Base-by-base conservation (phyloP, 1,140 invertebrate genomes). In the Aethina tumida region DNA sequence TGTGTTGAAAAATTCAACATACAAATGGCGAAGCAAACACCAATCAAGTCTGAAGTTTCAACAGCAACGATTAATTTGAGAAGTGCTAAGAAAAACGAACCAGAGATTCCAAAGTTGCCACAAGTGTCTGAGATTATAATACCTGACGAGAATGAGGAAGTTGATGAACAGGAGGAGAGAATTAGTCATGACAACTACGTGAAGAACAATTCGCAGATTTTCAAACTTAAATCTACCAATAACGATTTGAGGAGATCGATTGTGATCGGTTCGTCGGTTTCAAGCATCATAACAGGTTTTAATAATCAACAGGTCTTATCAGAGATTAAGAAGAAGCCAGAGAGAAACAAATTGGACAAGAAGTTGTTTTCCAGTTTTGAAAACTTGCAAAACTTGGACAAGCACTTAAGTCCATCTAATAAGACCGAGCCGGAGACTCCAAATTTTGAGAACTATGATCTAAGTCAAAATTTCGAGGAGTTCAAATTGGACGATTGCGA, bases 401-500 rank as follows among this genome's bases (percentile, higher is more conserved):
- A 51, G 44, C 53, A 44, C 14, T n/a, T n/a, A n/a, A 34, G 26
- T 15, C 26, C 22, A 9, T 14, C 13, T 2, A 34, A 37, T 13
- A 28, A 24, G 21, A 62, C 55, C 13, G 60, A 64, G 42, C 54
- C 39, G 15, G 48, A 29, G 41, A 35, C 34, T 36, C 43, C 39
- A 3, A 44, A 35, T 46, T 43, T 45, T 38, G 39, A 74, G 43
- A 71, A 75, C 41, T 76, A 77, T 46, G 76, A 79, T 49, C 68
- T 80, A 35, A 73, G 75, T 35, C 77, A 83, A 53, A 82, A 82
- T 59, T 84, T 84, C 49, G 81, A 84, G 50, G 81, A 84, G 49
- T 84, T 84, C 52, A 81, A 81, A 55, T 65, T 84, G 40, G 81
- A 84, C 45, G 80, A 83, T 33, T 74, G 75, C 49, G 79, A 83